These are phyloP conservation scores for Coregonus ussuriensis DNA, from an alignment of 2,797 vertebrate genomes.

Conservation along the genomic window DNA sequence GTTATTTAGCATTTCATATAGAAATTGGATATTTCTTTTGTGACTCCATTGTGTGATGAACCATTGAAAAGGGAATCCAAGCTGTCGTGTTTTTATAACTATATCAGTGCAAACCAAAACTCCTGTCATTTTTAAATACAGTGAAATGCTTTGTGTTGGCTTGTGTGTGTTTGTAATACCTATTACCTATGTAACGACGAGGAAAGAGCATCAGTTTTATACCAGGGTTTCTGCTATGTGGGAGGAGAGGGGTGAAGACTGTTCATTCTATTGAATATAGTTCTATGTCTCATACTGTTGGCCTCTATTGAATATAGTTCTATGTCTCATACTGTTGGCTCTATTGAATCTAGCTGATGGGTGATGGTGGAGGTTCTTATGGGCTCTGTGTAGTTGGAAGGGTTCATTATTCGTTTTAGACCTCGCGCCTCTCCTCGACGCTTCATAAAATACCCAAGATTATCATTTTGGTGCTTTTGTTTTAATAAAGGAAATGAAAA, in stretches of 20 bases:
- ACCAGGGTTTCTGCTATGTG: neutral
- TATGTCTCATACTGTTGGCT: neutral
- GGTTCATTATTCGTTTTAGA: slow-evolving; percentile 2
- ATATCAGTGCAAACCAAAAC: slow-evolving; percentile 37
- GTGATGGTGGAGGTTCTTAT: slow-evolving; percentile 13
- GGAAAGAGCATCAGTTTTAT: slow-evolving; percentile 17
- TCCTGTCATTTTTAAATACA: slow-evolving; percentile 29
- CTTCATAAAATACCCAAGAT: slow-evolving; percentile 50
- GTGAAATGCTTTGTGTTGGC: slow-evolving; percentile 30
- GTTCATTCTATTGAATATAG: neutral
- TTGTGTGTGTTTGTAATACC: slow-evolving; percentile 28
- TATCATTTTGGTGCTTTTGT: slow-evolving; percentile 56
- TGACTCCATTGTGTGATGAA: slow-evolving; percentile 20
- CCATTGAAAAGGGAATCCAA: slow-evolving; percentile 45
- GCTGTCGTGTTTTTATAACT: slow-evolving; percentile 12
- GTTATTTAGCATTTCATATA: slow-evolving; percentile 44
- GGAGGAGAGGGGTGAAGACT: slow-evolving; percentile 4
- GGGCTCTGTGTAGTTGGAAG: slow-evolving; percentile 17
- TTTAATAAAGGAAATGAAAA: slow-evolving; percentile 65
- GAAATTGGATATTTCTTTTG: slow-evolving; percentile 26
- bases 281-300: neutral
- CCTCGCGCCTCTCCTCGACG: slow-evolving; percentile 24
- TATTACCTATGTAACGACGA: slow-evolving; percentile 20
- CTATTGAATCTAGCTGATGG: neutral
- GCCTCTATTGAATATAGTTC: neutral